These are phyloP conservation scores for Dryocosmus kuriphilus DNA, from an alignment of 2,888 invertebrate species.

Conservation along the genomic window DNA sequence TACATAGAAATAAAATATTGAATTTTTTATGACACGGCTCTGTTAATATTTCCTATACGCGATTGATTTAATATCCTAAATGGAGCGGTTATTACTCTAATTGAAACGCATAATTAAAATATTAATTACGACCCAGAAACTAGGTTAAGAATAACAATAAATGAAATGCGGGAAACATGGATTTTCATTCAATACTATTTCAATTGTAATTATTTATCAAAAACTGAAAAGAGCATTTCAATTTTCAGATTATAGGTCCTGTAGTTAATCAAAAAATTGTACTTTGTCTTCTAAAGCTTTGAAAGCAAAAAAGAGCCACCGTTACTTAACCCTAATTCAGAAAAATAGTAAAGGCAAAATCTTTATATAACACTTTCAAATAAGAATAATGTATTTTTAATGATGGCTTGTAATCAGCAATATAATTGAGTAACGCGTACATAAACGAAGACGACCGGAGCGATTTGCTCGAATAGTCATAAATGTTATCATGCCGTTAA, in stretches of 20 bases:
- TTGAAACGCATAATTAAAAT: neutral
- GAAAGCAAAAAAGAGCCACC: too few species aligned
- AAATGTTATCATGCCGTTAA: neutral
- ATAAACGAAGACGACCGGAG: neutral
- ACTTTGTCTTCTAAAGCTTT: too few species aligned
- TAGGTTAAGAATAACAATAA: too few species aligned
- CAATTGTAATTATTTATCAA: too few species aligned
- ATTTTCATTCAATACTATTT: too few species aligned
- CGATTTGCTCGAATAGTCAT: neutral
- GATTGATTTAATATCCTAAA: neutral
- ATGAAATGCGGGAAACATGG: too few species aligned
- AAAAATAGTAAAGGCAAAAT: neutral
- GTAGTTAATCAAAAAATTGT: too few species aligned
- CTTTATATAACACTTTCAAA: neutral
- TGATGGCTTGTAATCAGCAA: neutral
- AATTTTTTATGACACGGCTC: neutral
- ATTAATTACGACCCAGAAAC: neutral
- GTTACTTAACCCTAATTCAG: too few species aligned
- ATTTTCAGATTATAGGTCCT: too few species aligned
- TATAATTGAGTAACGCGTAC: neutral
- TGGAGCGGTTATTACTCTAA: neutral
- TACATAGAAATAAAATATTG: neutral
- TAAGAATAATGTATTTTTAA: constrained; percentile 14
- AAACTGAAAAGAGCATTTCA: too few species aligned
- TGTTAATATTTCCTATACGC: neutral